Percentiles rank a stretch among this genome's conserved stretches.
phyloP scores from a whole-genome alignment of 2,113 vertebrate genomes.

The Drymodes brunneopygia region DNA sequence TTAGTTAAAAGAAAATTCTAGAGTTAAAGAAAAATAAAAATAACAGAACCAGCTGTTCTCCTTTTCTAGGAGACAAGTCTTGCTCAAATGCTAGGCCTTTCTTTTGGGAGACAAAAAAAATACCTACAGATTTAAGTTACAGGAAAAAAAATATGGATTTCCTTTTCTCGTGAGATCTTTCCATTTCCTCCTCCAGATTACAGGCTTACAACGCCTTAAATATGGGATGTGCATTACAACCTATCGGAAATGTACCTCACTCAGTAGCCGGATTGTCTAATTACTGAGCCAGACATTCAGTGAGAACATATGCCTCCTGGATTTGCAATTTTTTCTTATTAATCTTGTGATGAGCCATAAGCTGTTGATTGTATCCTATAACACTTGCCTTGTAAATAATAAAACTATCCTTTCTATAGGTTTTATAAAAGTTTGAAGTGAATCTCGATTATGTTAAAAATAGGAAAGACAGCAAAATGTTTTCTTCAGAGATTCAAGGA shows the following conservation, averaged over 20 bases:
- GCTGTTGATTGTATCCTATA: background rate
- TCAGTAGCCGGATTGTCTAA: background rate
- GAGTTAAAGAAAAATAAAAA: background rate
- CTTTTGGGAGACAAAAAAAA: conserved; percentile 28
- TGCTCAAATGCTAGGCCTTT: background rate
- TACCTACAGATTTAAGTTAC: background rate
- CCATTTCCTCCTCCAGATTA: background rate
- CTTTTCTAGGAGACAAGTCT: background rate
- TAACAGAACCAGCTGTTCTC: background rate
- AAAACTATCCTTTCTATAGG: background rate
- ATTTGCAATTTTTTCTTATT: background rate
- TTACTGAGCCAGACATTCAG: background rate
- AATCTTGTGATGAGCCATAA: background rate
- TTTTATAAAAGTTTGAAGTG: background rate
- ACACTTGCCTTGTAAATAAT: background rate
- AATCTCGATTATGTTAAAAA: background rate
- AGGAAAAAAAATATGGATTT: background rate
- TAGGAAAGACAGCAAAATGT: background rate
- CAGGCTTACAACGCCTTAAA: background rate
- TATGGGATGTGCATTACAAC: background rate
- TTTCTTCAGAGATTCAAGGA: background rate
- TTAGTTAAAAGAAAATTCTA: conserved; percentile 3
- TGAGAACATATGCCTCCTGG: background rate
- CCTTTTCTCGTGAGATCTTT: background rate
- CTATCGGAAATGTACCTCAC: background rate